These are phyloP conservation scores for Palythoa grandis DNA, from an alignment of 92 coral and sea anemone species.

Conservation along the genomic window DNA sequence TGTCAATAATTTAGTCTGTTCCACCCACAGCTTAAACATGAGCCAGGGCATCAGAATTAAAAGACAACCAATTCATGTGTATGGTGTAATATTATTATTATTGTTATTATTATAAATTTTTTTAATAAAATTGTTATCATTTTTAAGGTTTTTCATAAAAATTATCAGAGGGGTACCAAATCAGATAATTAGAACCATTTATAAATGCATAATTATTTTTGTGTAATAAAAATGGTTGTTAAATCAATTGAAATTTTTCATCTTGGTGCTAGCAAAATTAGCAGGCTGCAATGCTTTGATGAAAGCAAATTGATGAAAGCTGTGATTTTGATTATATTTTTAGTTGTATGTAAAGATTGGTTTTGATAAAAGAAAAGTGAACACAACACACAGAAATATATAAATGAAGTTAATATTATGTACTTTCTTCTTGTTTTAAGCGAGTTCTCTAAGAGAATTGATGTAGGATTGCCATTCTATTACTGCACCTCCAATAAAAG, in stretches of 20 bases:
- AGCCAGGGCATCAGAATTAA: neutral
- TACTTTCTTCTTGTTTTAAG: constrained; percentile 28
- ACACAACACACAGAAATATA: constrained; percentile 1
- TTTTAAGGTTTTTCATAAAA: no score
- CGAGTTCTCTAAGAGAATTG: constrained; percentile 67
- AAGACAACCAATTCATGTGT: neutral
- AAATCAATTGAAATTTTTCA: neutral
- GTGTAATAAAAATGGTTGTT: no score
- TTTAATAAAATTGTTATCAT: no score
- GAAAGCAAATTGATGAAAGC: no score
- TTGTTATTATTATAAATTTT: no score
- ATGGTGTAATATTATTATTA: neutral
- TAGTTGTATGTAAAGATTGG: neutral
- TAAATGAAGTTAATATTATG: neutral
- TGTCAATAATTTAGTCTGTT: neutral
- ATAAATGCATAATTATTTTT: no score
- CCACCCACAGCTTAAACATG: neutral
- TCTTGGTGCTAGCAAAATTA: constrained; percentile 8
- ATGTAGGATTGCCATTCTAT: constrained; percentile 53
- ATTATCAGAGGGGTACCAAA: no score
- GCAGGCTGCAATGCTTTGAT: neutral
- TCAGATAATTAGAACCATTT: no score
- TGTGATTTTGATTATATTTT: neutral
- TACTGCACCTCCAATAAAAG: constrained; percentile 67
- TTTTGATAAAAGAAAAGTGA: neutral